Evolutionary conservation across 2,113 vertebrate species (phyloP).

Genomic region (Austrofundulus limnaeus): DNA sequence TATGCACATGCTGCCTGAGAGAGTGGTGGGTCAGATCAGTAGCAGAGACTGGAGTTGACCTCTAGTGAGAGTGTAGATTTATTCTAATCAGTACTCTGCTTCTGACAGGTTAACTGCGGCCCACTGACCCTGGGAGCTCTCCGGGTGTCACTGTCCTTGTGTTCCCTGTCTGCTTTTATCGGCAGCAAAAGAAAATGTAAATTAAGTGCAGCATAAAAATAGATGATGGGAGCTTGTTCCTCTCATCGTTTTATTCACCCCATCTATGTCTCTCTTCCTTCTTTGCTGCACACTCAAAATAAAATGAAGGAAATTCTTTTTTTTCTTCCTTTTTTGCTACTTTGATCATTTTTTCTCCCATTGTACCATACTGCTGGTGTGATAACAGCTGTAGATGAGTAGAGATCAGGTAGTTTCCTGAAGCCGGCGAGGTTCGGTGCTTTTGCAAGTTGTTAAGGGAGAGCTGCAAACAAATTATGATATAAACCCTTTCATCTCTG

Average conservation of each 20-base stretch:
- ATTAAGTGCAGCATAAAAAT: constrained; percentile 83
- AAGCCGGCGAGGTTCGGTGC: constrained; percentile 9
- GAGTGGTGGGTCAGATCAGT: constrained; percentile 68
- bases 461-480: constrained; percentile 21
- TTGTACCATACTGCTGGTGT: constrained; percentile 19
- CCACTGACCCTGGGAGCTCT: constrained; percentile 76
- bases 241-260: constrained; percentile 66
- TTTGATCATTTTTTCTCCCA: constrained; percentile 7
- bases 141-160: constrained; percentile 80
- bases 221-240: constrained; percentile 84
- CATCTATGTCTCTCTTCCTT: constrained; percentile 38
- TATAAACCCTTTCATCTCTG: constrained; percentile 18
- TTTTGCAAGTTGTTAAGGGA: constrained; percentile 6
- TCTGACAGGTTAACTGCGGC: constrained; percentile 83
- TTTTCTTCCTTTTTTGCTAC: constrained; percentile 5
- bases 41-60: constrained; percentile 76
- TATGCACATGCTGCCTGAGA: constrained; percentile 27
- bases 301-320: constrained; percentile 21
- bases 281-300: constrained; percentile 40
- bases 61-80: constrained; percentile 83
- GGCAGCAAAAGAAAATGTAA: constrained; percentile 82
- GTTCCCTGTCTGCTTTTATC: constrained; percentile 83
- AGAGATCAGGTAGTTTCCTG: constrained; percentile 32
- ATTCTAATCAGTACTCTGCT: constrained; percentile 85
- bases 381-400: constrained; percentile 14